These are phyloP conservation scores for Lepidotrigona ventralis DNA, from an alignment of 1,140 invertebrate species.

Conservation along the genomic window DNA sequence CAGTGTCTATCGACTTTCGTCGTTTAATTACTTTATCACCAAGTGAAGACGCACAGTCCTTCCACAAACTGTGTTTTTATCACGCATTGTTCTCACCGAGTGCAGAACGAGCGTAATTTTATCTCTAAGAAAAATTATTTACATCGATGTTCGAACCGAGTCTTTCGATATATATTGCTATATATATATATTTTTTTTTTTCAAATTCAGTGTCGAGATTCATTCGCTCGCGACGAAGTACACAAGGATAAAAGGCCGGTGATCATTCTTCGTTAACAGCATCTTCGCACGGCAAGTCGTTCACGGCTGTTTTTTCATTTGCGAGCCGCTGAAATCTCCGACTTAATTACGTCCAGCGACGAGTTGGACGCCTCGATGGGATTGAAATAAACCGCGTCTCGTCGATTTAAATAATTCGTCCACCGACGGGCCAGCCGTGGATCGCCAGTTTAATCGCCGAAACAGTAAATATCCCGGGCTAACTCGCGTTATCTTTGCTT, in stretches of 20 bases:
- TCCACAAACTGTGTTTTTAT: no score
- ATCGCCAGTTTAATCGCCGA: slow-evolving; percentile 39
- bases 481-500: slow-evolving; percentile 40
- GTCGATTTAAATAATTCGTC: slow-evolving; percentile 32
- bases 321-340: slow-evolving; percentile 16
- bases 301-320: slow-evolving; percentile 17
- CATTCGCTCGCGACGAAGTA: not conserved
- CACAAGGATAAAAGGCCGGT: not conserved
- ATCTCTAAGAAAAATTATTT: no score
- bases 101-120: no score
- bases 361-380: not conserved
- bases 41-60: no score
- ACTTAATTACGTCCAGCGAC: slow-evolving; percentile 18
- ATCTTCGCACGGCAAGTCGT: slow-evolving; percentile 1
- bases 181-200: no score
- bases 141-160: no score
- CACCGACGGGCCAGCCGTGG: not conserved
- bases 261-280: slow-evolving; percentile 22
- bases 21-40: slow-evolving; percentile 11
- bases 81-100: no score
- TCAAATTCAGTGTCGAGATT: not conserved
- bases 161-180: no score
- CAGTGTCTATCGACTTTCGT: not conserved
- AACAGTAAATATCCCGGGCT: slow-evolving; percentile 39
- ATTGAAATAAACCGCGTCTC: no score